Evolutionary conservation across 1,140 invertebrate species (phyloP), one percentile per base, ranked within the genome.

Genomic region (Drusus annulatus): DNA sequence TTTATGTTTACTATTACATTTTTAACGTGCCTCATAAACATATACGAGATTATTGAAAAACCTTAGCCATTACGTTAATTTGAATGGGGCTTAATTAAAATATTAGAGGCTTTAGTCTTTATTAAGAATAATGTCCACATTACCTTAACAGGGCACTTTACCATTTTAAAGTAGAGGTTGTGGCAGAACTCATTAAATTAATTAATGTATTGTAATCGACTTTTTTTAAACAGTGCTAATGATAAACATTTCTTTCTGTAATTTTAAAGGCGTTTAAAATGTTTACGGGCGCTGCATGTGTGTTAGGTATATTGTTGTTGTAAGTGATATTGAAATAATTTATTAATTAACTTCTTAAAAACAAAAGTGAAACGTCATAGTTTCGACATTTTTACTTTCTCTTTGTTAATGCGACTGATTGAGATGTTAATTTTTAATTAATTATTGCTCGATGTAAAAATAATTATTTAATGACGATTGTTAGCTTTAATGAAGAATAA

Each of bases 301-400:
- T 45, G 36, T 45, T 45, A 45, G 36, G 36, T 45, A 7, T 36
- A 36, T 36, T 8, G 6, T 36, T 36, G 31, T 36, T 62, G 21
- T 3, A 62, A 62, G 17, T 19, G 21, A 62, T 25, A 62, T 25
- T 62, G 10, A 62, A 19, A 16, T 63, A 25, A 63, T 21, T 21
- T 63, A 63, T 16, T 63, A 63, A 63, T 63, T 5, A 23, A 63
- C 36, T 45, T 45, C 36, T 23, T 63, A 23, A 63, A 63, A 63
- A 63, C 3, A 63, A 63, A 63, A 63, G 60, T 63, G 60, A 63
- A 63, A 63, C 23, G 60, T 63, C 5, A 21, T 5, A 28, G 17
- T 23, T 23, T 63, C 60, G 23, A 63, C 60, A 63, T 21, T 23
- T 28, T 63, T n/a, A 16, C 60, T 63, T 63, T 63, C 60, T 63